A percentile compares a stretch with the other conserved stretches of the same genome.
Conservation (phyloP, 2,888 invertebrate genomes). For the Apantesis nais region DNA sequence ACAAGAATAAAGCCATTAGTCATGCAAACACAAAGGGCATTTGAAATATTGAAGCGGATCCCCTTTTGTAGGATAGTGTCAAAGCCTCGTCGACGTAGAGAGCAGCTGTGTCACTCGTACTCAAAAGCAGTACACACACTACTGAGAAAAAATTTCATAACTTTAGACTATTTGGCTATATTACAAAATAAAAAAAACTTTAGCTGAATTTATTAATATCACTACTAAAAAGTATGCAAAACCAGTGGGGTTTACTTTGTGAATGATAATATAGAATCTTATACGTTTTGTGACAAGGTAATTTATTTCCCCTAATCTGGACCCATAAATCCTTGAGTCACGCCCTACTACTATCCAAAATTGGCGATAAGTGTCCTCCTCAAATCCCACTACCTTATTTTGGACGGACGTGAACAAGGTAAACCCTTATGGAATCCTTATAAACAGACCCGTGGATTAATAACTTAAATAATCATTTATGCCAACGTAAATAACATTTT, state of each 20-base stretch:
- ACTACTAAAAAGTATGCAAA: neutral
- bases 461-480: neutral
- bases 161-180: neutral
- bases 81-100: neutral
- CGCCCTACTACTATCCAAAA: neutral
- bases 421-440: neutral
- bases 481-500: neutral
- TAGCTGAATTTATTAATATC: neutral
- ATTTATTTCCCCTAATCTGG: neutral
- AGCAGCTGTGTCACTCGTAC: neutral
- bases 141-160: neutral
- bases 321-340: neutral
- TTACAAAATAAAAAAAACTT: neutral
- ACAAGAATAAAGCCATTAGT: constrained; percentile 7
- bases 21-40: constrained; percentile 13
- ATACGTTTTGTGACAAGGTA: neutral
- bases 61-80: constrained; percentile 11
- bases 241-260: neutral
- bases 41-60: constrained; percentile 9
- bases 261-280: neutral
- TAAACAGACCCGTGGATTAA: neutral
- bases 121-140: neutral
- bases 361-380: neutral
- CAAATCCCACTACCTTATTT: neutral
- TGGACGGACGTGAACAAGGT: neutral